These are phyloP conservation scores for Leptosomus discolor DNA, from an alignment of 2,113 vertebrate genomes.

Conservation along the genomic window DNA sequence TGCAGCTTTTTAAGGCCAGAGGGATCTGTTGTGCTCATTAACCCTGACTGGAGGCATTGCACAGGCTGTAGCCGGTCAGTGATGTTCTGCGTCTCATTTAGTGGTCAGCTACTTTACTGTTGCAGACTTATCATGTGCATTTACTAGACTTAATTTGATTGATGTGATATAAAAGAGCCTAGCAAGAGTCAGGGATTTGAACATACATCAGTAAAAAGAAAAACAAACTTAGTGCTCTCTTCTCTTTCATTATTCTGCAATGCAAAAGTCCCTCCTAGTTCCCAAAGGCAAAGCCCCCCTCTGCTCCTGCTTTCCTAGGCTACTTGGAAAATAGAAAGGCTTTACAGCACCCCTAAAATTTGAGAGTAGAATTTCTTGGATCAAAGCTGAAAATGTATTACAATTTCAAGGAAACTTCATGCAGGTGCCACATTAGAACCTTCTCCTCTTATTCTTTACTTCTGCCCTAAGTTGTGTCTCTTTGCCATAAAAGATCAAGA, in stretches of 20 bases:
- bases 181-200: background rate
- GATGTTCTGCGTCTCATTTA: background rate
- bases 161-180: background rate
- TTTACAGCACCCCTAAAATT: background rate
- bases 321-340: background rate
- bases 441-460: background rate
- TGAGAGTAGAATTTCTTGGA: background rate
- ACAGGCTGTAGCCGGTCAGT: background rate
- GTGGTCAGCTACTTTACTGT: background rate
- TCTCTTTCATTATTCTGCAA: background rate
- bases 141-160: conserved; percentile 12
- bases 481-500: background rate
- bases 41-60: background rate
- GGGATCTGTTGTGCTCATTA: background rate
- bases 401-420: background rate
- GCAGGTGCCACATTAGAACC: background rate
- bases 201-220: background rate
- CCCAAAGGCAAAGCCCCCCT: background rate
- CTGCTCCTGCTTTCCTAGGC: background rate
- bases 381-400: background rate
- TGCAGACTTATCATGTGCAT: background rate
- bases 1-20: background rate
- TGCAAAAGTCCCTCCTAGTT: background rate
- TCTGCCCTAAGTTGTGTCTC: background rate
- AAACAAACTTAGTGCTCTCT: background rate